These are phyloP conservation scores for Deroplatys truncata DNA, from an alignment of 2,888 invertebrate species.

Conservation along the genomic window DNA sequence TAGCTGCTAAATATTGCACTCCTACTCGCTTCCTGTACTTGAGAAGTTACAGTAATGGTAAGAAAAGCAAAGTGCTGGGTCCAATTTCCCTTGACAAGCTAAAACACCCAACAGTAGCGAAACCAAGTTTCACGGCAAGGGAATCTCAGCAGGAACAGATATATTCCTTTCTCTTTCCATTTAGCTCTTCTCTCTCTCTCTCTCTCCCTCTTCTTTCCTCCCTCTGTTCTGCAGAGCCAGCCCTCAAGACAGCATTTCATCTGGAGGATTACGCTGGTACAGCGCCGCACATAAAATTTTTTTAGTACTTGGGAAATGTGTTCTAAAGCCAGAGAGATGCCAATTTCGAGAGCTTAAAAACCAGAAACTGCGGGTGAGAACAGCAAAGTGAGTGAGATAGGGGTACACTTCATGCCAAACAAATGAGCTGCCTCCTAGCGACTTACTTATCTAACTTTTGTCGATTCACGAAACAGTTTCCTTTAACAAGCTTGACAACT, in stretches of 20 bases:
- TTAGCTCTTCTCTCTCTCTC: background rate
- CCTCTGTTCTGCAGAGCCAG: background rate
- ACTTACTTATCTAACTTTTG: background rate
- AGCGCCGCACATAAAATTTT: background rate
- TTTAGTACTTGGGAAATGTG: slow-evolving; percentile 4
- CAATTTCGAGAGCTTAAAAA: slow-evolving; percentile 6
- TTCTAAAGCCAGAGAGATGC: slow-evolving; percentile 3
- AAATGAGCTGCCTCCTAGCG: background rate
- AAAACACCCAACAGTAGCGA: slow-evolving; percentile 20
- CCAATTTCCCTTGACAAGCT: slow-evolving; percentile 27
- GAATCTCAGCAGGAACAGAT: slow-evolving; percentile 14
- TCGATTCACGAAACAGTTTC: background rate
- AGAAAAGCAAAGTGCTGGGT: background rate
- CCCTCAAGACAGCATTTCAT: slow-evolving; percentile 22
- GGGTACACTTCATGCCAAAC: background rate
- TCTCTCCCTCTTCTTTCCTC: background rate
- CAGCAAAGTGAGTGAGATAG: background rate
- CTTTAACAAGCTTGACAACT: background rate
- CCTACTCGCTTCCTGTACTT: background rate
- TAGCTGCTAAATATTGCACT: background rate
- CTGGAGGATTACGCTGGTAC: slow-evolving; percentile 21
- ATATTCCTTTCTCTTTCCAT: background rate
- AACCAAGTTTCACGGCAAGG: slow-evolving; percentile 20
- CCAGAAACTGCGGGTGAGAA: background rate
- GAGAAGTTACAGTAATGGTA: background rate